Conservation (phyloP, 1,140 invertebrate species). For the Drosophila sp. region DNA sequence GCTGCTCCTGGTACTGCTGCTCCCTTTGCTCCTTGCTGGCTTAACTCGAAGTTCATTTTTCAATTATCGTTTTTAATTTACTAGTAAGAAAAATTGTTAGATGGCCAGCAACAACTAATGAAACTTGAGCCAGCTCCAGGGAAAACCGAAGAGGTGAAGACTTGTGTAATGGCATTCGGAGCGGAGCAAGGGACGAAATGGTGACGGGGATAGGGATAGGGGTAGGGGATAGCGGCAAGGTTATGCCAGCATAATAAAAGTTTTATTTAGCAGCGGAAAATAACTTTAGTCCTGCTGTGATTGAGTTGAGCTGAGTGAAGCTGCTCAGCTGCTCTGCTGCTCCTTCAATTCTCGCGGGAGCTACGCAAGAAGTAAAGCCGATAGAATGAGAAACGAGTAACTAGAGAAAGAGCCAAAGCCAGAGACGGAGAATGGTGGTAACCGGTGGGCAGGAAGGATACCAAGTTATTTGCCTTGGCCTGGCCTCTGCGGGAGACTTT, state of each 20-base stretch:
- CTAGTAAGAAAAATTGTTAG: conserved; percentile 71
- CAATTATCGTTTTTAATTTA: conserved; percentile 82
- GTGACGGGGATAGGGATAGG: not conserved
- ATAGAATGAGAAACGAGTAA: conserved; percentile 39
- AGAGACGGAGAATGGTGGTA: not conserved
- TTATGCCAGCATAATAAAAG: conserved; percentile 67
- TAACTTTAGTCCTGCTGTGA: conserved; percentile 71
- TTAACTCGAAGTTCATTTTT: conserved; percentile 69
- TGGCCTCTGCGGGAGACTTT: conserved; percentile 43
- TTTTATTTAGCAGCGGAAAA: conserved; percentile 67
- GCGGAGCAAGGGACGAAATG: too few relatives aligned
- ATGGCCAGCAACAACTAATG: conserved; percentile 65
- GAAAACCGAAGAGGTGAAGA: conserved; percentile 8
- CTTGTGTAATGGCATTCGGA: not conserved
- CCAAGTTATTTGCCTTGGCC: conserved; percentile 57
- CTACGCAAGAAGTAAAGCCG: conserved; percentile 42
- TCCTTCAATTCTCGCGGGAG: conserved; percentile 55
- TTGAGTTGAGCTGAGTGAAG: conserved; percentile 59
- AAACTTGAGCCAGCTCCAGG: conserved; percentile 51
- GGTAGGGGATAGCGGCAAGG: conserved; percentile 21
- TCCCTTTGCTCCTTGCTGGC: conserved; percentile 4
- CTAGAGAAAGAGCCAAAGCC: conserved; percentile 12
- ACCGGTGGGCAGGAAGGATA: conserved; percentile 31
- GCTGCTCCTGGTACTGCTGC: not conserved
- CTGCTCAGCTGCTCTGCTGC: conserved; percentile 48